Evolutionary conservation across 2,888 invertebrate genomes (phyloP), one percentile per base, ranked within the genome.

Genomic region (Ischnus inquisitorius): DNA sequence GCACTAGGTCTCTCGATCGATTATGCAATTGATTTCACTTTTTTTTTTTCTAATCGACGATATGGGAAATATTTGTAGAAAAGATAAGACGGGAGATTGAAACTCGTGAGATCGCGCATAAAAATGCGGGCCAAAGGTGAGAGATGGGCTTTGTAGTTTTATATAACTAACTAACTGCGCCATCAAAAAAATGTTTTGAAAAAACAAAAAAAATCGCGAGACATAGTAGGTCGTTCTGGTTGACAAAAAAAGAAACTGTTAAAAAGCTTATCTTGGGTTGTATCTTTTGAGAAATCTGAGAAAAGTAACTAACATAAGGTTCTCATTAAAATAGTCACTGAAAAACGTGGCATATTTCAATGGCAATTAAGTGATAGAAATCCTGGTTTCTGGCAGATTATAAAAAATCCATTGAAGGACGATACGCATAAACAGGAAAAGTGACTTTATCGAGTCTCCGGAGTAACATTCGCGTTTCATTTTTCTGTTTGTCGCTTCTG

Each of bases 1-100:
- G 39, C 39, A 14, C 19, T 34, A 51, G 54, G 39, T 69, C 72
- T 62, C 72, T 74, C 46, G 60, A 60, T 75, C 48, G 43, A 76
- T 83, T 75, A 71, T 64, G 75, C 76, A 79, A 25, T 39, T 43
- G 14, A 72, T 81, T 62, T 41, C 22, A 65, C 39, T 25, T 22
- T 25, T 68, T 68, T 65, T 48, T 39, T 10, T 22, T 46, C 14
- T 65, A 1, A 41, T 14, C n/a, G 25, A 2, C 19, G 60, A 75
- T 62, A 46, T 75, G 62, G 22, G 68, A 67, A 80, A 62, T 68
- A 68, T 74, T 62, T 22, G 39, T 48, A 25, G 0, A 22, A 12
- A 12, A 74, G 43, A 41, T 57, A 62, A 28, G 14, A 41, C 39
- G 62, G 46, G 57, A 79, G 34, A 34, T 12, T 8, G 43, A 57